These are phyloP conservation scores for Nannoperca australis DNA, from an alignment of 2,797 vertebrate genomes.

Conservation along the genomic window DNA sequence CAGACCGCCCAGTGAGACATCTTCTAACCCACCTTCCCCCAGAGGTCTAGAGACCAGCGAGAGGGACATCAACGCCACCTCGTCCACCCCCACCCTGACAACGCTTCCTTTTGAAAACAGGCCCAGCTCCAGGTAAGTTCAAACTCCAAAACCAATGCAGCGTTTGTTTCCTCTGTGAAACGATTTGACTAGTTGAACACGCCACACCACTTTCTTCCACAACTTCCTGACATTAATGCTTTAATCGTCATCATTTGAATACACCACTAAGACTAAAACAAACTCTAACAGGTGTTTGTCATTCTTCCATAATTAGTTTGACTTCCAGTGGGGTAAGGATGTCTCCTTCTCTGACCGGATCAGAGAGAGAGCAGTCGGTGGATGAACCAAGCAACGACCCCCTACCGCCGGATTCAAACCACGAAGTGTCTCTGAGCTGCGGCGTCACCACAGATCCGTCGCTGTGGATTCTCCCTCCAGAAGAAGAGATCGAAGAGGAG, in stretches of 20 bases:
- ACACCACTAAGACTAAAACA: not conserved
- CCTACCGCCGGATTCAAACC: slow-evolving; percentile 38
- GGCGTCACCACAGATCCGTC: slow-evolving; percentile 82
- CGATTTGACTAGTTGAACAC: not conserved
- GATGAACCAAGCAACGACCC: slow-evolving; percentile 56
- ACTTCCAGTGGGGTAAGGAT: slow-evolving; percentile 49
- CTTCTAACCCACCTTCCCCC: slow-evolving; percentile 53
- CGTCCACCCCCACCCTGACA: slow-evolving; percentile 53
- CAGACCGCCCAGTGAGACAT: slow-evolving; percentile 45
- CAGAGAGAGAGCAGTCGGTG: slow-evolving; percentile 60
- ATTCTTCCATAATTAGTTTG: not conserved
- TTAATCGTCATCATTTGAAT: not conserved
- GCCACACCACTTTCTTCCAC: not conserved
- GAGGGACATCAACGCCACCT: slow-evolving; percentile 61
- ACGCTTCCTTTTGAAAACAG: slow-evolving; percentile 66
- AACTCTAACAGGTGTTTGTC: not conserved
- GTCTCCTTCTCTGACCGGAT: slow-evolving; percentile 34
- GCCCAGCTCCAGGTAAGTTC: slow-evolving; percentile 73
- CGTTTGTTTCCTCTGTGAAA: slow-evolving; percentile 9
- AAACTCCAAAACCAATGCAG: not conserved
- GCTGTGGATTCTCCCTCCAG: slow-evolving; percentile 69
- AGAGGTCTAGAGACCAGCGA: slow-evolving; percentile 62
- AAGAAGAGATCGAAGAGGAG: slow-evolving; percentile 56
- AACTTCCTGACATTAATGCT: not conserved
- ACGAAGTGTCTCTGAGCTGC: slow-evolving; percentile 79